Evolutionary conservation across 2,888 invertebrate genomes (phyloP).

Genomic region (Athripsodes cinereus): DNA sequence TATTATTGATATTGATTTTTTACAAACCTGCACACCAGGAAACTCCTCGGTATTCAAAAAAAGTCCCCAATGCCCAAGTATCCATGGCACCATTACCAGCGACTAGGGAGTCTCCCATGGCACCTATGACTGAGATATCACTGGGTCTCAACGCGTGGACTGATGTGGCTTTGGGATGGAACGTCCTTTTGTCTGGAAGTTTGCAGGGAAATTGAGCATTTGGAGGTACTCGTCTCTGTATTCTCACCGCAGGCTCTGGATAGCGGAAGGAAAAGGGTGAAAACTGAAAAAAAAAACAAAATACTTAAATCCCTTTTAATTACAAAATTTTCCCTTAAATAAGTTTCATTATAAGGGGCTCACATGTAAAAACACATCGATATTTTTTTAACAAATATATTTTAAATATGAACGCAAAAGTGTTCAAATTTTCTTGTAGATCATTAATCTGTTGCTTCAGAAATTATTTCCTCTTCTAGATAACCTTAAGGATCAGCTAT

Average conservation of each 20-base stretch:
- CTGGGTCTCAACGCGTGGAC: constrained; percentile 64
- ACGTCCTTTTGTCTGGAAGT: neutral
- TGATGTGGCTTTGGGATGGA: constrained; percentile 35
- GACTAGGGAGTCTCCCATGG: constrained; percentile 66
- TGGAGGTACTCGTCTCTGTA: constrained; percentile 46
- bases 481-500: too few relatives aligned
- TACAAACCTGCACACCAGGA: constrained; percentile 71
- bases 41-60: constrained; percentile 67
- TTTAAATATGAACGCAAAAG: too few relatives aligned
- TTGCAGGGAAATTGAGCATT: constrained; percentile 54
- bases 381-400: too few relatives aligned
- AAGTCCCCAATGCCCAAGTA: constrained; percentile 64
- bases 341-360: too few relatives aligned
- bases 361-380: too few relatives aligned
- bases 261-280: constrained; percentile 37
- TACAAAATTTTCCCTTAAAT: too few relatives aligned
- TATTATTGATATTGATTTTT: too few relatives aligned
- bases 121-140: constrained; percentile 59
- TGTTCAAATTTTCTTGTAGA: too few relatives aligned
- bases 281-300: constrained; percentile 5
- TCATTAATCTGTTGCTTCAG: too few relatives aligned
- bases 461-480: too few relatives aligned
- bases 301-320: too few relatives aligned
- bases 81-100: constrained; percentile 70
- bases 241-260: constrained; percentile 45